phyloP scores from a whole-genome alignment of 2,797 vertebrate species.

The Sarcophilus harrisii region DNA sequence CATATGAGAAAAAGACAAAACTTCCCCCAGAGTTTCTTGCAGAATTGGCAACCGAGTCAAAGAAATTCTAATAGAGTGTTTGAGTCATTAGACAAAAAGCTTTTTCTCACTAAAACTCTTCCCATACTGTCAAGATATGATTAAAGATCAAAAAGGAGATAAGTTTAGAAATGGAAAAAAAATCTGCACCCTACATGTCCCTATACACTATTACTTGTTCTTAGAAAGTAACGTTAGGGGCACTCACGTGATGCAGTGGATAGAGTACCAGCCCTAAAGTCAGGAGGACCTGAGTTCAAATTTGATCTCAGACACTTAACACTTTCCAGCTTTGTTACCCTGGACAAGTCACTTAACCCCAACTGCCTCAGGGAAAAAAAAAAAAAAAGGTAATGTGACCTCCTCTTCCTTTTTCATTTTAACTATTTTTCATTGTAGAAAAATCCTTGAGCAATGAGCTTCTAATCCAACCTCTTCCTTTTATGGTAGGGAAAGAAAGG shows the following conservation, averaged over 20 bases:
- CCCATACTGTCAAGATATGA: not conserved
- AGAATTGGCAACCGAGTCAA: not conserved
- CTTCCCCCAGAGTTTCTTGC: not conserved
- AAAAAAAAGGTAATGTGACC: not conserved
- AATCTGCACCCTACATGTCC: not conserved
- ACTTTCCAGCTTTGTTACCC: no score
- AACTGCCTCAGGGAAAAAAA: no score
- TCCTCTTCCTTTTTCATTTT: not conserved
- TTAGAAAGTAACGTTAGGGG: not conserved
- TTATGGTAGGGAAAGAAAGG: not conserved
- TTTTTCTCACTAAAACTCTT: not conserved
- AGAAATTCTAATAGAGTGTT: not conserved
- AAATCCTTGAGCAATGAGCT: not conserved
- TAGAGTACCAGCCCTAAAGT: no score
- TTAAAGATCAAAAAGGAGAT: not conserved
- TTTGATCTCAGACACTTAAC: no score
- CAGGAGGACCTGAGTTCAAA: no score
- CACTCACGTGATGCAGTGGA: no score
- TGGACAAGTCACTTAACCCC: no score
- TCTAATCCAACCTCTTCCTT: not conserved
- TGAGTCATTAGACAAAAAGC: not conserved
- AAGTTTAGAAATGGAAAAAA: not conserved
- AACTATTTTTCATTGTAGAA: not conserved
- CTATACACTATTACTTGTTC: not conserved
- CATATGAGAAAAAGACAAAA: not conserved